Percentiles rank a stretch among this genome's conserved stretches.
Conservation (phyloP, 1,140 invertebrate species). For the Stegodyphus dumicola region DNA sequence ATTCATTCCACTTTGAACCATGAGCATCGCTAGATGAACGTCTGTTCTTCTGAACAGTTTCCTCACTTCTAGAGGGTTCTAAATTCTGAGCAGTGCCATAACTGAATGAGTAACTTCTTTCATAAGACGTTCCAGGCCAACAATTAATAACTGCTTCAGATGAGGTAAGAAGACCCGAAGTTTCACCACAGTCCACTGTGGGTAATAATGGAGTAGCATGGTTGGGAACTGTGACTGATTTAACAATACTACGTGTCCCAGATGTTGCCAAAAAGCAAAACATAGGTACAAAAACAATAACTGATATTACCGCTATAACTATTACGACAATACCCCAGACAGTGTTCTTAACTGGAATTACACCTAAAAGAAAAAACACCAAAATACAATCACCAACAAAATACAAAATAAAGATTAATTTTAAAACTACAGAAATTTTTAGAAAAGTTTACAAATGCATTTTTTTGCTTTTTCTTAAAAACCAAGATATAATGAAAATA, state of each 20-base stretch:
- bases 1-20: too few species aligned
- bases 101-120: slow-evolving; percentile 16
- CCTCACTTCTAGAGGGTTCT: neutral
- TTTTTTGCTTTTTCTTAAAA: too few species aligned
- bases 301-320: slow-evolving; percentile 20
- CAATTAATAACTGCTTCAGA: slow-evolving; percentile 20
- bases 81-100: slow-evolving; percentile 15
- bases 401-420: neutral
- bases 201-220: slow-evolving; percentile 21
- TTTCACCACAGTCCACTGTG: slow-evolving; percentile 22
- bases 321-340: slow-evolving; percentile 53
- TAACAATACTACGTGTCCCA: slow-evolving; percentile 38
- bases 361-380: slow-evolving; percentile 26
- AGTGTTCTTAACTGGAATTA: slow-evolving; percentile 35
- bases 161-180: slow-evolving; percentile 39
- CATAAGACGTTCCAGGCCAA: slow-evolving; percentile 45
- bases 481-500: too few species aligned
- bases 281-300: slow-evolving; percentile 41
- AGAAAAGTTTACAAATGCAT: too few species aligned
- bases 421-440: neutral
- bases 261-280: slow-evolving; percentile 26
- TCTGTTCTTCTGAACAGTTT: neutral
- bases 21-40: neutral
- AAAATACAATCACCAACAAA: neutral
- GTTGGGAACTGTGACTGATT: slow-evolving; percentile 30